phyloP scores from a whole-genome alignment of 2,888 invertebrate species.

The Vanessa cardui region DNA sequence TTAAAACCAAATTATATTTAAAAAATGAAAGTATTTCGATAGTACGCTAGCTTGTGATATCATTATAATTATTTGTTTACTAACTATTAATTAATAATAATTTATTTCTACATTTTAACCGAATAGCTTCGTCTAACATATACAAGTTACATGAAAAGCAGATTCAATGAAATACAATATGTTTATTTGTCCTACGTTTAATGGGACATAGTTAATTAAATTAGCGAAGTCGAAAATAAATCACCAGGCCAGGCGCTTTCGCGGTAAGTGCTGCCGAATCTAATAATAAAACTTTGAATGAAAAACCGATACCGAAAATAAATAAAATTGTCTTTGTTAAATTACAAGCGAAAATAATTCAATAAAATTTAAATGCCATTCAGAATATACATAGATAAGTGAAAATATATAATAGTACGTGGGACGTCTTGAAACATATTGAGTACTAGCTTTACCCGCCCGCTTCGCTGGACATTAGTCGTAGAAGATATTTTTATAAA shows the following conservation, averaged over 20 bases:
- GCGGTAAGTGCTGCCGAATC: neutral
- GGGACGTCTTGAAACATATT: too few relatives aligned
- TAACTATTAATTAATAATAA: too few relatives aligned
- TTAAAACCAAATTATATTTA: too few relatives aligned
- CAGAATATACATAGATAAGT: neutral
- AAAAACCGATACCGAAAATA: neutral
- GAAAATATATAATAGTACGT: neutral
- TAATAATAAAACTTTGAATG: constrained; percentile 1
- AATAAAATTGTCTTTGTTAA: neutral
- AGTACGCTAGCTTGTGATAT: too few relatives aligned
- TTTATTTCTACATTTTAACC: too few relatives aligned
- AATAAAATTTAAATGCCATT: neutral
- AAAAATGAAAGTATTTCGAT: too few relatives aligned
- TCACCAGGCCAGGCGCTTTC: neutral
- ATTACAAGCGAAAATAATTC: neutral
- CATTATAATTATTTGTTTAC: too few relatives aligned
- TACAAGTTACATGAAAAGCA: neutral
- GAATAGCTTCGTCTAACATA: too few relatives aligned
- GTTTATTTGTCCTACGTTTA: neutral
- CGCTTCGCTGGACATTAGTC: too few relatives aligned
- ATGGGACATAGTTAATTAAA: neutral
- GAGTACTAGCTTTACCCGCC: too few relatives aligned
- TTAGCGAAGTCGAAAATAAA: constrained; percentile 3
- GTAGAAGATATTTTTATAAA: too few relatives aligned
- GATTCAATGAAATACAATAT: neutral